Base-by-base conservation (phyloP, 1,140 invertebrate species). In the Rhyacophila brunnea region DNA sequence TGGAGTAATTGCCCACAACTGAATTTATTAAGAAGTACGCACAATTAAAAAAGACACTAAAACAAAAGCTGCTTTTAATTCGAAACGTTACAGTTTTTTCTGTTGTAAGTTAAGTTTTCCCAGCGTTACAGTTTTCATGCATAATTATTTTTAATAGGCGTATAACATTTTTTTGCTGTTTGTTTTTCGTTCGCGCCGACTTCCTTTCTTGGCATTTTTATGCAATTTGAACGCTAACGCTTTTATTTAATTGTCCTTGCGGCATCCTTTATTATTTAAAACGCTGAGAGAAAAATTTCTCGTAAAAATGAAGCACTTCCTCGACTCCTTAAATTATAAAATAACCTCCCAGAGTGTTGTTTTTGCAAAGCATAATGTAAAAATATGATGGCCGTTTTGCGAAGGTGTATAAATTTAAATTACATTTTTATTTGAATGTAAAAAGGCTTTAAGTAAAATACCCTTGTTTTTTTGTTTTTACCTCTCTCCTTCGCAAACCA, bases 91-190 rank as follows among this genome's bases (percentile, higher is more conserved):
- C 23, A 5, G 6, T 42, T 34, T 17, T 34, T 50, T 50, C 38
- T 20, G 15, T 15, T 53, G 13, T 14, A 53, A 50, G 17, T 48
- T 28, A 28, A 28, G 23, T 28, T 13, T 15, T 40, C 38, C n/a
- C n/a, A 40, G 19, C 17, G 43, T 17, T 5, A 17, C 10, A n/a
- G 11, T 14, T 49, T 49, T 49, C 47, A 13, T 13, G 47, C 11
- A 34, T 32, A 49, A 49, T 49, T 49, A 49, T 28, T 49, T 49
- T 49, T 28, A 49, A 49, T 23, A 23, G 44, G 15, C 10, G 23
- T 28, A 28, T 28, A 28, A 28, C 23, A 28, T 28, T 28, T 28
- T 28, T 28, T 28, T 28, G n/a, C 9, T 28, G 23, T 28, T 28
- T 18, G 11, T 49, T 49, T 35, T 49, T n/a, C 44, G 44, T 40